phyloP scores from a whole-genome alignment of 2,113 vertebrate species.

The Sinocyclocheilus maitianheensis region DNA sequence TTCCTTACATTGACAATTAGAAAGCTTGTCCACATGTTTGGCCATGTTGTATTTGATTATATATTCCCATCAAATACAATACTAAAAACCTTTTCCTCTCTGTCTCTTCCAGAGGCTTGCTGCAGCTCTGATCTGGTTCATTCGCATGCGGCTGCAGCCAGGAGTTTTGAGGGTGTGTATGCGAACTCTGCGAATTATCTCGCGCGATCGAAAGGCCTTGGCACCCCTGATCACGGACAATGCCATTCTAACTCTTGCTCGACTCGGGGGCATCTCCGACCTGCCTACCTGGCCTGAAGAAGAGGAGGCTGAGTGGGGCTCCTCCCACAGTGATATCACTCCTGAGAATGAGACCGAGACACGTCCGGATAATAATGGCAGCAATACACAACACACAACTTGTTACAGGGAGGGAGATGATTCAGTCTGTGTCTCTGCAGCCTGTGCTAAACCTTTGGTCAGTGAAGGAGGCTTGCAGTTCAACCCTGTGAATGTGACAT shows the following conservation, averaged over 20 bases:
- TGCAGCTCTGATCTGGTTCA: conserved; percentile 64
- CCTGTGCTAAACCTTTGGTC: background rate
- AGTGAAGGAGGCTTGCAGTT: background rate
- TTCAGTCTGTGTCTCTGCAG: background rate
- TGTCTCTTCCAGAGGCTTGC: conserved; percentile 61
- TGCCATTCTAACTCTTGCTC: conserved; percentile 62
- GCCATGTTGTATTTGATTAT: background rate
- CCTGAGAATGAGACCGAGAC: background rate
- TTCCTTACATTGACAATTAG: background rate
- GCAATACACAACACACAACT: background rate
- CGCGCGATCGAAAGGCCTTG: conserved; percentile 66
- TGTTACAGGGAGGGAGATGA: background rate
- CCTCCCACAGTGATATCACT: background rate
- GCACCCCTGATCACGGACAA: conserved; percentile 62
- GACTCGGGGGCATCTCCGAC: conserved; percentile 60
- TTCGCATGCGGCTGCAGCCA: conserved; percentile 59
- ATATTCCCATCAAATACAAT: background rate
- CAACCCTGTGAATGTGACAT: background rate
- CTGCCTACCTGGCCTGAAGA: conserved; percentile 22
- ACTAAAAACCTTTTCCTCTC: background rate
- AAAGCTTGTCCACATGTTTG: background rate
- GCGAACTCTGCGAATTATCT: conserved; percentile 67
- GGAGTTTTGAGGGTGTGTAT: conserved; percentile 60
- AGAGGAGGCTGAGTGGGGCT: conserved; percentile 28
- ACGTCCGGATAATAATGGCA: background rate